These are phyloP conservation scores for Conchocele bisecta DNA, from an alignment of 2,888 invertebrate species.

Conservation along the genomic window DNA sequence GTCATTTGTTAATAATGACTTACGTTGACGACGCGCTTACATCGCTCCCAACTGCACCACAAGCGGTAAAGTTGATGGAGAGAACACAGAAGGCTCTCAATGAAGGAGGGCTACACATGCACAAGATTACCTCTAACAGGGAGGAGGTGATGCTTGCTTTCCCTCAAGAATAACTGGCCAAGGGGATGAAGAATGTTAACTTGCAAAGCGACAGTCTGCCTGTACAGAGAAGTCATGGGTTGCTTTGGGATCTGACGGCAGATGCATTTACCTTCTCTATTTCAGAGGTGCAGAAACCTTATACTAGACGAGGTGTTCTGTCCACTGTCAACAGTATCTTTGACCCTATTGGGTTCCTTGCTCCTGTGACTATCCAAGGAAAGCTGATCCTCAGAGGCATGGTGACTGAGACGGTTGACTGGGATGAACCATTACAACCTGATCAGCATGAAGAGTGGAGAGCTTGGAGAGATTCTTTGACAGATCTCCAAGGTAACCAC, in stretches of 20 bases:
- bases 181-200: constrained; percentile 30
- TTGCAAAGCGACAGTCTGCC: constrained; percentile 21
- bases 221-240: constrained; percentile 38
- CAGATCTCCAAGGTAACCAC: no score
- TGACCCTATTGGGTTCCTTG: no score
- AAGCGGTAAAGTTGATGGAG: constrained; percentile 32
- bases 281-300: constrained; percentile 23
- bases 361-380: constrained; percentile 33
- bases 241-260: constrained; percentile 42
- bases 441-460: constrained; percentile 8
- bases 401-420: constrained; percentile 20
- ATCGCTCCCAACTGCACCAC: constrained; percentile 6
- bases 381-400: constrained; percentile 36
- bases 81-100: constrained; percentile 23
- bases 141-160: constrained; percentile 40
- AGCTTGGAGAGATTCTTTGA: constrained; percentile 37
- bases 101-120: constrained; percentile 24
- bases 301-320: constrained; percentile 38
- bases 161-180: constrained; percentile 41
- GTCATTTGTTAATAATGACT: constrained; percentile 29
- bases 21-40: constrained; percentile 54
- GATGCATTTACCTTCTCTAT: no score
- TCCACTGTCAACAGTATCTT: no score
- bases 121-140: constrained; percentile 56
- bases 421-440: constrained; percentile 36